phyloP scores from a whole-genome alignment of 2,797 vertebrate genomes.

The Hafferia zeledoni region DNA sequence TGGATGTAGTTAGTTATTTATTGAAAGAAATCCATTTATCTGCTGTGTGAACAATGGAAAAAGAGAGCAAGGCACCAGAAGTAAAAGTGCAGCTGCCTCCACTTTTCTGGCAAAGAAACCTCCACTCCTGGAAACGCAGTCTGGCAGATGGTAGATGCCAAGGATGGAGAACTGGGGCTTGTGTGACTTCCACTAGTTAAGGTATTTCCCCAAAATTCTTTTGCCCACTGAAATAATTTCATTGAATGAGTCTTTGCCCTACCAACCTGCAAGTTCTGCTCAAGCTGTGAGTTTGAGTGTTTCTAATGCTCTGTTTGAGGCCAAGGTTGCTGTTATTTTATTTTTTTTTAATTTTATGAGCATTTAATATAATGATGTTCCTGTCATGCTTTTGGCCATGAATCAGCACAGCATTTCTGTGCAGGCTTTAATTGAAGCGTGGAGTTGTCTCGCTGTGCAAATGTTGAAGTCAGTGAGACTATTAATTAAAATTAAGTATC shows the following conservation, averaged over 20 bases:
- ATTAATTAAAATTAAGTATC: conserved; percentile 66
- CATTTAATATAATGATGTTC: conserved; percentile 20
- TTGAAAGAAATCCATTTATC: neutral
- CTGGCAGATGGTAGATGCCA: neutral
- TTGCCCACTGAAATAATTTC: neutral
- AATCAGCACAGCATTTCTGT: conserved; percentile 55
- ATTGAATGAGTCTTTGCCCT: neutral
- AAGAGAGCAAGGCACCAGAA: neutral
- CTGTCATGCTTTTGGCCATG: conserved; percentile 57
- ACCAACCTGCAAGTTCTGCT: neutral
- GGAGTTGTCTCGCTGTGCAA: conserved; percentile 52
- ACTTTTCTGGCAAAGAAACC: neutral
- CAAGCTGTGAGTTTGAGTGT: neutral
- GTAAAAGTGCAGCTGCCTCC: neutral
- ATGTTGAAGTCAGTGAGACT: conserved; percentile 50
- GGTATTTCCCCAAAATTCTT: neutral
- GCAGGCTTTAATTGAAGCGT: conserved; percentile 46
- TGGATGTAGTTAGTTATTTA: neutral
- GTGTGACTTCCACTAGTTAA: fast-evolving
- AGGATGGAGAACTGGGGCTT: neutral
- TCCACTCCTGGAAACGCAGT: neutral
- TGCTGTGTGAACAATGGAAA: neutral
- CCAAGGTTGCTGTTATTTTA: neutral
- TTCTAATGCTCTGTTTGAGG: neutral
- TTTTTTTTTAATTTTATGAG: neutral